Conservation (phyloP, 2,888 invertebrate genomes). For the Myopa tessellatipennis region DNA sequence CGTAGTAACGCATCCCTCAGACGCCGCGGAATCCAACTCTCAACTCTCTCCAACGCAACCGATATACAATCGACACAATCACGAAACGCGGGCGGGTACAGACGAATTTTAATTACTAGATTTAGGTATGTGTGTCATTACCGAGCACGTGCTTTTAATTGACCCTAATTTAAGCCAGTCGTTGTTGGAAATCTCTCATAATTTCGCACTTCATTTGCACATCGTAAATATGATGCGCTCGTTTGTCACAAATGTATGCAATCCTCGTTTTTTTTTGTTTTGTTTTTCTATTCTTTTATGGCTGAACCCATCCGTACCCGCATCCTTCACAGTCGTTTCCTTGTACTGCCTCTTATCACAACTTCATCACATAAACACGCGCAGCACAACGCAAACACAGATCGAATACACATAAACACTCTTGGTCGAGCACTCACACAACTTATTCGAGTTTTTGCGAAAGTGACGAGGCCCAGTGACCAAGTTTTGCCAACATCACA, state of each 20-base stretch:
- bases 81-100: constrained; percentile 13
- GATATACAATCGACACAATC: neutral
- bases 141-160: constrained; percentile 47
- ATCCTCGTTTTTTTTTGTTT: neutral
- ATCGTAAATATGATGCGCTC: constrained; percentile 19
- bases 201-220: constrained; percentile 34
- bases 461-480: constrained; percentile 50
- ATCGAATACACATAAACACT: neutral
- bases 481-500: constrained; percentile 52
- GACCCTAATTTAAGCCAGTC: constrained; percentile 42
- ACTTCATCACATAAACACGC: constrained; percentile 1
- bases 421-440: neutral
- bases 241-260: constrained; percentile 3
- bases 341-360: constrained; percentile 8
- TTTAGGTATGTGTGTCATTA: constrained; percentile 44
- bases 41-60: neutral
- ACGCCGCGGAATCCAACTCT: neutral
- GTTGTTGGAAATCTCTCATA: constrained; percentile 25
- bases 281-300: neutral
- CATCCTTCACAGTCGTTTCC: neutral
- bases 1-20: neutral
- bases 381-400: neutral
- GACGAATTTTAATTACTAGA: constrained; percentile 20
- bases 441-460: neutral
- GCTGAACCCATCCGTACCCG: neutral